A percentile compares a stretch with the other conserved stretches of the same genome.
phyloP scores from a whole-genome alignment of 64 coral and sea anemone genomes.

The Montipora capricornis region DNA sequence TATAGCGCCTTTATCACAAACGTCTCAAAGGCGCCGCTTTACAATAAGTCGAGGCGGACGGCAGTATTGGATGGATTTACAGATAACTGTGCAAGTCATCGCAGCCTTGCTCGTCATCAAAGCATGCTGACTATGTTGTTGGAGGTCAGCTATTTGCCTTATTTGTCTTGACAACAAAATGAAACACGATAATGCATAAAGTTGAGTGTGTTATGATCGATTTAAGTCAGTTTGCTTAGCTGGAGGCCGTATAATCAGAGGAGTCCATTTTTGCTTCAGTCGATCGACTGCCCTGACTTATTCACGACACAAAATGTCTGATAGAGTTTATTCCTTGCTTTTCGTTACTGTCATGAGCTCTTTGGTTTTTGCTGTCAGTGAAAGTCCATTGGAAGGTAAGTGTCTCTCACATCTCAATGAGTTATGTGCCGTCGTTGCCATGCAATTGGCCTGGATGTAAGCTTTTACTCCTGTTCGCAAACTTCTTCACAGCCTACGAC shows the following conservation, averaged over 20 bases:
- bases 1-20: too few relatives aligned
- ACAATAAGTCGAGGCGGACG: too few relatives aligned
- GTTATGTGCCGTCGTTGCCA: too few relatives aligned
- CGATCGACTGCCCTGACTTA: background rate
- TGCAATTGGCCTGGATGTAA: too few relatives aligned
- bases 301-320: background rate
- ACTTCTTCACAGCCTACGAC: too few relatives aligned
- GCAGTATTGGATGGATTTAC: too few relatives aligned
- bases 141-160: background rate
- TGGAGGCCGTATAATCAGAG: background rate
- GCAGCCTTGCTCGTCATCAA: too few relatives aligned
- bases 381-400: background rate
- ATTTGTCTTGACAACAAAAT: background rate
- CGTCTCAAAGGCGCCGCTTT: too few relatives aligned
- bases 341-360: background rate
- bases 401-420: background rate
- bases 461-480: too few relatives aligned
- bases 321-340: background rate
- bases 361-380: background rate
- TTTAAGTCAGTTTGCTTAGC: background rate
- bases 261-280: background rate
- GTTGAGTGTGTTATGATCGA: background rate
- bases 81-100: too few relatives aligned
- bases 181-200: background rate
- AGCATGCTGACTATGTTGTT: background rate